Percentiles rank a stretch among this genome's conserved stretches.
Evolutionary conservation across 2,797 vertebrate species (phyloP).

Genomic region (Pitangus sulphuratus): DNA sequence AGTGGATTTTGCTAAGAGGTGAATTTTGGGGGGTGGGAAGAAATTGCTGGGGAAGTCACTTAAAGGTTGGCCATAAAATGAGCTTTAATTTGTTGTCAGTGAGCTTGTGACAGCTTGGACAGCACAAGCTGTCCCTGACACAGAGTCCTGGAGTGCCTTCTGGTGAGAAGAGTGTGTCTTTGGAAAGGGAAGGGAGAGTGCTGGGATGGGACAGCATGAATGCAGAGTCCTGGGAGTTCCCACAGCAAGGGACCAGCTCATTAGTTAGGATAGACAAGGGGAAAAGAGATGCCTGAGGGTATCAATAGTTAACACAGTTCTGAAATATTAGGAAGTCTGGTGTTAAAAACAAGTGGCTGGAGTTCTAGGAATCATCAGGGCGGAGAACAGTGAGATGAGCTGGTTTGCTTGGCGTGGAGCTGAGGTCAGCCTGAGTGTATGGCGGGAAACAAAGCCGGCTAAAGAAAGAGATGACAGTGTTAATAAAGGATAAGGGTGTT

Average conservation of each 20-base stretch:
- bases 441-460: background rate
- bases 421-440: background rate
- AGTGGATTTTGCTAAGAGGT: background rate
- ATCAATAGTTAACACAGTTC: background rate
- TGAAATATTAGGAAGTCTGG: background rate
- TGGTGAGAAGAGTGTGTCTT: background rate
- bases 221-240: background rate
- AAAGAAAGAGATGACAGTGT: background rate
- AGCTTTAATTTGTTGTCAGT: background rate
- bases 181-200: background rate
- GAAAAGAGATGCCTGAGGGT: background rate
- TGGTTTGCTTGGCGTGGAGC: background rate
- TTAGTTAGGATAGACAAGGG: background rate
- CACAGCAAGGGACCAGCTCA: accelerated
- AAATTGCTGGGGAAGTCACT: background rate
- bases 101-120: background rate
- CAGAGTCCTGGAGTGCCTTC: background rate
- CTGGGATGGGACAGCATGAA: background rate
- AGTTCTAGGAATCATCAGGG: background rate
- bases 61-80: background rate
- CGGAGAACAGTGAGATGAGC: background rate
- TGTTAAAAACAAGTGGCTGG: background rate
- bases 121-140: background rate
- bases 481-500: background rate
- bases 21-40: background rate